Evolutionary conservation across 2,888 invertebrate species (phyloP), one percentile per base, ranked within the genome.

Genomic region (Cantharis rufa): DNA sequence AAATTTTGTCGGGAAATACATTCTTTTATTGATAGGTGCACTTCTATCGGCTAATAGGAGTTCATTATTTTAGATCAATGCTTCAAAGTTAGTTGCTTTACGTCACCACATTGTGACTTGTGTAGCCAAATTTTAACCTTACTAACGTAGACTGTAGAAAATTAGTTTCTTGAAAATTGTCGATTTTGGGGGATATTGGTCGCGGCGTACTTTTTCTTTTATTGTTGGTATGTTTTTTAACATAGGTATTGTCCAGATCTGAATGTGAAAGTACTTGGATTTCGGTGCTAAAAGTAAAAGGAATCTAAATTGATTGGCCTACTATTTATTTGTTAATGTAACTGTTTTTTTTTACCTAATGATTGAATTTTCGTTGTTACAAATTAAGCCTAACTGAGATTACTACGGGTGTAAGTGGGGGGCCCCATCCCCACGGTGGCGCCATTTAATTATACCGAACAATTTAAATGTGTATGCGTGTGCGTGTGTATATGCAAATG

Each of bases 401-500:
- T 48, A 48, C 48, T 48, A 48, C 48, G 48, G 48, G 48, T 48
- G 48, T 48, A 48, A 48, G 48, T 48, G 48, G 48, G 48, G 48
- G 48, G 24, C 9, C 24, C n/a, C 48, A 10, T 10, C n/a, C 48
- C 48, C 48, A 48, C 48, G 48, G 48, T 48, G 48, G 48, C 48
- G 48, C 48, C 48, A 48, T 48, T 48, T n/a, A 48, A 48, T 48
- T 48, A 48, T 48, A 48, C 48, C 48, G 10, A 15, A 69, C 69
- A 32, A 75, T 75, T 72, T 69, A 69, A 72, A 72, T 75, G 72
- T 69, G 72, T 70, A 69, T 72, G 18, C 18, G 18, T 3, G 72
- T 16, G 69, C 72, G 27, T 68, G 75, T 32, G 70, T 76, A 70
- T 63, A 21, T 76, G 70, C 48, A 61, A 72, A 75, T 48, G 70